phyloP scores from a whole-genome alignment of 2,113 vertebrate genomes.

The Anhinga anhinga region DNA sequence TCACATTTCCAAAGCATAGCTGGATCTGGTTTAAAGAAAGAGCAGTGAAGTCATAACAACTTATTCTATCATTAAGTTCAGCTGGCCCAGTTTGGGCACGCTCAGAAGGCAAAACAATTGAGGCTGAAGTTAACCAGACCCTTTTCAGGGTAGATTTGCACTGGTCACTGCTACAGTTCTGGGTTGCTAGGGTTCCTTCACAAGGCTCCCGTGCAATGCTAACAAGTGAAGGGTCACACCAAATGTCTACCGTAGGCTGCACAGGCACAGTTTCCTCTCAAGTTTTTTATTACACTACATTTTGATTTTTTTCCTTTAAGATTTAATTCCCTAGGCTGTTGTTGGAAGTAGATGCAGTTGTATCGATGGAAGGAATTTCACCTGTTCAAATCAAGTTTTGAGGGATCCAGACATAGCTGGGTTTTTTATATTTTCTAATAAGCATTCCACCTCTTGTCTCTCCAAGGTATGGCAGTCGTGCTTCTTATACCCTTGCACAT shows the following conservation, averaged over 20 bases:
- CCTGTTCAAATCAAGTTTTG: background rate
- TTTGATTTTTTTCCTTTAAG: conserved; percentile 23
- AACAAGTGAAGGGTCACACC: conserved; percentile 60
- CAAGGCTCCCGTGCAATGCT: conserved; percentile 59
- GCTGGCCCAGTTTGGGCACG: background rate
- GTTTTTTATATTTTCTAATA: background rate
- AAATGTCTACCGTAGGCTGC: conserved; percentile 62
- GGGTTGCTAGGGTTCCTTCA: conserved; percentile 39
- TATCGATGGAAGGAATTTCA: background rate
- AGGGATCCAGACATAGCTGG: background rate
- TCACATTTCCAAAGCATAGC: conserved; percentile 4
- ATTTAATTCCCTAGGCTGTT: background rate
- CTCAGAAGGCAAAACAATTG: background rate
- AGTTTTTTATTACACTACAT: conserved; percentile 35
- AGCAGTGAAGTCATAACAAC: background rate
- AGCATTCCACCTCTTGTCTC: background rate
- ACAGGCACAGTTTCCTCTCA: conserved; percentile 50
- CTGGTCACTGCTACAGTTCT: background rate
- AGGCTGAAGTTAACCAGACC: conserved; percentile 30
- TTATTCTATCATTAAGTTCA: background rate
- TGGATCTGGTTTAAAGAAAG: conserved; percentile 13
- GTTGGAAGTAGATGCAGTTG: background rate
- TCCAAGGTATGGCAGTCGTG: background rate
- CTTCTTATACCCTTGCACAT: background rate
- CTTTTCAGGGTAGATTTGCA: background rate